phyloP scores from a whole-genome alignment of 2,113 vertebrate genomes.

The Leucosticte australis region DNA sequence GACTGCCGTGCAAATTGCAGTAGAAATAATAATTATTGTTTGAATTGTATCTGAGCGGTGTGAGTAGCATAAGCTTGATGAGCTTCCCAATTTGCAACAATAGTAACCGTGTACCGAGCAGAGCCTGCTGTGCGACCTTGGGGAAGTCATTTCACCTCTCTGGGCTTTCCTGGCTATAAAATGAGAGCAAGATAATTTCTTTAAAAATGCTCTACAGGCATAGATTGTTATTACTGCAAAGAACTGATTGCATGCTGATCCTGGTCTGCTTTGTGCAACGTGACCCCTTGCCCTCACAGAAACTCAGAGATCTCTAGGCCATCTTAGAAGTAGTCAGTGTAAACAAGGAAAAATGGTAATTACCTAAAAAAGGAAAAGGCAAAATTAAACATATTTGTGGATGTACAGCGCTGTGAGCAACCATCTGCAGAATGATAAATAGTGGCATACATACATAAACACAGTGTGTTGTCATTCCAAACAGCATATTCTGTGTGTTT shows the following conservation, averaged over 20 bases:
- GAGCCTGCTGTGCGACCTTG: conserved; percentile 34
- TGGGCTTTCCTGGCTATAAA: background rate
- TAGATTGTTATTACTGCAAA: background rate
- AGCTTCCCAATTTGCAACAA: conserved; percentile 1
- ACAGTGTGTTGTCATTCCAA: conserved; percentile 24
- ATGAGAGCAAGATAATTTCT: background rate
- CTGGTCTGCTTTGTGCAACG: background rate
- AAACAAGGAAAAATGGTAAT: conserved; percentile 8
- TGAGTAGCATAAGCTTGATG: conserved; percentile 24
- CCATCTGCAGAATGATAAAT: conserved; percentile 17
- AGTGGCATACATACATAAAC: conserved; percentile 33
- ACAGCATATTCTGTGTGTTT: conserved; percentile 50
- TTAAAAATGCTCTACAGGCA: background rate
- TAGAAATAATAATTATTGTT: conserved; percentile 34
- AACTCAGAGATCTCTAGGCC: background rate
- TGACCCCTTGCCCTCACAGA: background rate
- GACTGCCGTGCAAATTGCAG: background rate
- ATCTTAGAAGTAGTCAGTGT: background rate
- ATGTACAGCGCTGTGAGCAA: conserved; percentile 7
- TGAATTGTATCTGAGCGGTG: conserved; percentile 39
- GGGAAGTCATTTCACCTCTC: conserved; percentile 24
- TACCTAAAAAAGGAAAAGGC: background rate
- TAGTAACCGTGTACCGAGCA: background rate
- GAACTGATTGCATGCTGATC: background rate
- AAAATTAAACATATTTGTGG: conserved; percentile 46